These are phyloP conservation scores for Cyanoramphus novaezelandiae DNA, from an alignment of 2,113 vertebrate genomes.

Conservation along the genomic window DNA sequence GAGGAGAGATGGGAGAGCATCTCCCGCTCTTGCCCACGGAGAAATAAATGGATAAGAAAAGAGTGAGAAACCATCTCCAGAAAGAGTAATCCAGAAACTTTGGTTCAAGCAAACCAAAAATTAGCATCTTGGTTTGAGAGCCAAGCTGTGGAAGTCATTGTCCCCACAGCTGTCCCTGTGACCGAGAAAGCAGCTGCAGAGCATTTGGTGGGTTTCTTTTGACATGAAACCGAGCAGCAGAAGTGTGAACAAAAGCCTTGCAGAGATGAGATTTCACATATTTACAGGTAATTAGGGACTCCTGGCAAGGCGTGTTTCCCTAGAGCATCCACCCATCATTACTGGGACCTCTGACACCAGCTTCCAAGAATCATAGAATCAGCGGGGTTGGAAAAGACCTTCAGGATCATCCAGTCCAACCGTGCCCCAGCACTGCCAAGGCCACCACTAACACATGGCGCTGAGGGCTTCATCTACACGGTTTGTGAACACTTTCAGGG, in stretches of 20 bases:
- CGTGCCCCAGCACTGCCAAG: neutral
- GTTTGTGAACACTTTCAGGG: neutral
- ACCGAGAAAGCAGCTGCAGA: neutral
- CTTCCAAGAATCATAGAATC: neutral
- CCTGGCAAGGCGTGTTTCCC: neutral
- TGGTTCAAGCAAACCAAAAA: neutral
- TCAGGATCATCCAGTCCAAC: neutral
- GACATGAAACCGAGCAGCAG: fast-evolving
- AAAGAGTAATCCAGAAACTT: neutral
- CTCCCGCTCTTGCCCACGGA: fast-evolving
- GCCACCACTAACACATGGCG: no score
- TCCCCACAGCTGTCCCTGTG: neutral
- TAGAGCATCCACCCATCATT: neutral
- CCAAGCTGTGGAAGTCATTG: neutral
- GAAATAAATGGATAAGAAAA: neutral
- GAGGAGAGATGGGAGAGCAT: neutral
- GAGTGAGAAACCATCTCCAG: neutral
- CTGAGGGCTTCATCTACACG: fast-evolving
- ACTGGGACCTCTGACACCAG: neutral
- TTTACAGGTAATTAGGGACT: neutral
- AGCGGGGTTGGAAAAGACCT: neutral
- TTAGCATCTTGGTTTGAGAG: neutral
- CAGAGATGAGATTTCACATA: neutral
- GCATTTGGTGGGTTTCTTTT: neutral
- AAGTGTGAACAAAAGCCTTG: neutral